Conservation (phyloP, 2,888 invertebrate species). For the Catocala nupta region DNA sequence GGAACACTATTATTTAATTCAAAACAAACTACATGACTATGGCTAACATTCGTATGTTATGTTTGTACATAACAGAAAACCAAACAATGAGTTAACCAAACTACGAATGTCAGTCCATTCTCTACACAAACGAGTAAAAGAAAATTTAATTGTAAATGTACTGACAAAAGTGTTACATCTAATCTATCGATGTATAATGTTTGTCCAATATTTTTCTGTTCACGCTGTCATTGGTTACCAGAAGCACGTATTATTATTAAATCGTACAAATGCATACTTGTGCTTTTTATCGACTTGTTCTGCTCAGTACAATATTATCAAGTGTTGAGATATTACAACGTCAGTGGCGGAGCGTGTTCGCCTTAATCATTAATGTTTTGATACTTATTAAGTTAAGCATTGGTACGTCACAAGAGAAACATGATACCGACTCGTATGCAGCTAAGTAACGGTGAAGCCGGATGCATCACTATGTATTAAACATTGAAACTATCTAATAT, state of each 20-base stretch:
- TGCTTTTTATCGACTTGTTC: constrained; percentile 34
- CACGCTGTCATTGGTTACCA: neutral
- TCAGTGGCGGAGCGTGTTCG: constrained; percentile 35
- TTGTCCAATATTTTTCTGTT: too few species aligned
- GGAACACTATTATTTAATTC: too few species aligned
- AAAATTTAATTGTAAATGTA: too few species aligned
- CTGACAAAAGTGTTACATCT: too few species aligned
- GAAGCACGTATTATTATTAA: too few species aligned
- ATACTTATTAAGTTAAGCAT: constrained; percentile 53
- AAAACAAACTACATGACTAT: too few species aligned
- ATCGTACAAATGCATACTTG: constrained; percentile 5
- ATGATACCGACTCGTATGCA: constrained; percentile 34
- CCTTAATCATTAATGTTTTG: constrained; percentile 52
- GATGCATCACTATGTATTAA: constrained; percentile 37
- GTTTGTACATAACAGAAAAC: too few species aligned
- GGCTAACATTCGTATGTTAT: too few species aligned
- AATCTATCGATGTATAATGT: too few species aligned
- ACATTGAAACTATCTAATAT: constrained; percentile 18
- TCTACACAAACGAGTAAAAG: too few species aligned
- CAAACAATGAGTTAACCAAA: too few species aligned
- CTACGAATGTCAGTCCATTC: too few species aligned
- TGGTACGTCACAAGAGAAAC: constrained; percentile 47
- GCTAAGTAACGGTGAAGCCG: constrained; percentile 34
- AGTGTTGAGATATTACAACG: constrained; percentile 35
- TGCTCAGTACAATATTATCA: constrained; percentile 45